Percentiles rank a stretch among this genome's conserved stretches.
phyloP scores from a whole-genome alignment of 2,113 vertebrate species.

The Forbesichthys papilliferus region DNA sequence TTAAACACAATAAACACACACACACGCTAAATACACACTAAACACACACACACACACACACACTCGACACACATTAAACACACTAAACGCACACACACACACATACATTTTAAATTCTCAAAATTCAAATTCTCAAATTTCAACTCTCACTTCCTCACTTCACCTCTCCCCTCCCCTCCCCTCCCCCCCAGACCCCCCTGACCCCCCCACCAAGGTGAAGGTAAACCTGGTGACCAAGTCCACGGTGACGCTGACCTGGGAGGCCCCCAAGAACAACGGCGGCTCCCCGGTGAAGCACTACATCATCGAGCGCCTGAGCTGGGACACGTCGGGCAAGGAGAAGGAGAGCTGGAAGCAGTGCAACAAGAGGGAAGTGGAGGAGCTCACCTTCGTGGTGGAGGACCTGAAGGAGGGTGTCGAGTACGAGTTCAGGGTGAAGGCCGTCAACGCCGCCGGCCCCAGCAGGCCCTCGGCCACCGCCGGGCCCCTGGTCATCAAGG shows the following conservation, averaged over 20 bases:
- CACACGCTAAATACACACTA: background rate
- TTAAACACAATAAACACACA: too few relatives aligned
- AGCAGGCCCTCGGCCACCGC: constrained; percentile 90
- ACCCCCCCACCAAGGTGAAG: constrained; percentile 86
- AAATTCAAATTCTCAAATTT: too few relatives aligned
- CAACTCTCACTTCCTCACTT: background rate
- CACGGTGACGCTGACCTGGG: constrained; percentile 90
- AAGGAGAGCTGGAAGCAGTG: constrained; percentile 98
- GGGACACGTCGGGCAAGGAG: constrained; percentile 91
- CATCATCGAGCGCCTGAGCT: constrained; percentile 90
- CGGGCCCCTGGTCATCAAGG: constrained; percentile 91
- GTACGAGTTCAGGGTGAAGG: constrained; percentile 97
- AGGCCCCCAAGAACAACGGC: constrained; percentile 92
- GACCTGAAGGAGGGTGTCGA: constrained; percentile 83
- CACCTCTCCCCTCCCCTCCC: background rate
- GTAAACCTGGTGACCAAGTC: constrained; percentile 92
- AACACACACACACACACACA: background rate
- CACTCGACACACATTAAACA: too few relatives aligned
- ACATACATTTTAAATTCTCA: too few relatives aligned
- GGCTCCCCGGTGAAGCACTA: constrained; percentile 96
- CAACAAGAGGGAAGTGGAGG: constrained; percentile 79
- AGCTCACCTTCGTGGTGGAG: constrained; percentile 67
- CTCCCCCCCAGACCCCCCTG: constrained; percentile 85
- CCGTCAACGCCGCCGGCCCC: constrained; percentile 92
- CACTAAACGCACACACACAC: background rate